Evolutionary conservation across 2,888 invertebrate genomes (phyloP), one percentile per base, ranked within the genome.

Genomic region (Scaeva pyrastri): DNA sequence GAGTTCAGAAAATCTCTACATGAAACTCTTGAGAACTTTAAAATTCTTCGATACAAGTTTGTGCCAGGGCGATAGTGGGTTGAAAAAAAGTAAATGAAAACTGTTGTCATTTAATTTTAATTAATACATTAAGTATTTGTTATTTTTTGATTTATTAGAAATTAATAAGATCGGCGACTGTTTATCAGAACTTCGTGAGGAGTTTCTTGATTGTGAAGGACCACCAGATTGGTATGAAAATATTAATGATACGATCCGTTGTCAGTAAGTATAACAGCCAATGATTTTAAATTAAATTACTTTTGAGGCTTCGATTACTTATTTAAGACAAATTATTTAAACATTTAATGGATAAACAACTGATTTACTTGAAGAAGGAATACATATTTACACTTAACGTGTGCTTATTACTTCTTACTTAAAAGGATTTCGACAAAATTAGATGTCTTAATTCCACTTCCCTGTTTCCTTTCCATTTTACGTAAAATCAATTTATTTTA

Each of bases 201-300:
- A 94, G 83, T 93, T 93, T 88, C 92, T 93, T 60, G 93, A 93
- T 84, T 94, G 94, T 87, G 92, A 92, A 87, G 94, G 94, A 0
- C 91, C 93, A 5, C 91, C 94, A 2, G 94, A 94, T 90, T 94
- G 94, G 94, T 93, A 92, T 83, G 94, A 94, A 90, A 91, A 92
- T 66, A 88, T 89, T 23, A 93, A 93, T 75, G 88, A 90, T 45
- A 88, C 89, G n/a, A 89, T 91, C 74, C 90, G 93, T 36, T 94
- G 94, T 90, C 91, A 91, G 93, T 93, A 85, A 88, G 88, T 41
- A 45, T 55, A 6, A 62, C 16, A 19, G 14, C 31, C n/a, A n/a
- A n/a, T n/a, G n/a, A n/a, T n/a, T n/a, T n/a, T n/a, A n/a, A n/a
- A n/a, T n/a, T n/a, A n/a, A n/a, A n/a, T n/a, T n/a, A n/a, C n/a